phyloP scores from a whole-genome alignment of 2,888 invertebrate genomes.

The Apotomis turbidana region DNA sequence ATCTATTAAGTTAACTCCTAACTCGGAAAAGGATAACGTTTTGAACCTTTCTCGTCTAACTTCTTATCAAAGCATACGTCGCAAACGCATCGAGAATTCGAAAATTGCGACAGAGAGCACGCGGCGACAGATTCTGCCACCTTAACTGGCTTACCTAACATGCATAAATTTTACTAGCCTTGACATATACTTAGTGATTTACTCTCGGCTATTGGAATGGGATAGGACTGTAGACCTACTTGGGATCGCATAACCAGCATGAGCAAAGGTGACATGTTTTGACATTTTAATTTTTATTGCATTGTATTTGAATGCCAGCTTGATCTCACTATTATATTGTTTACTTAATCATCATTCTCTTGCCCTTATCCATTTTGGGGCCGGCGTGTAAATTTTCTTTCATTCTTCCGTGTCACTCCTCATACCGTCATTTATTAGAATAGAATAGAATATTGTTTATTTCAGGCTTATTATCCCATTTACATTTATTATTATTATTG shows the following conservation, averaged over 20 bases:
- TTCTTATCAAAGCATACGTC: background rate
- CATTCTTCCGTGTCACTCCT: no score
- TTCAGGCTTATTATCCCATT: no score
- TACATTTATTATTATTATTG: no score
- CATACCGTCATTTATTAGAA: no score
- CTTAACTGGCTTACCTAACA: slow-evolving; percentile 31
- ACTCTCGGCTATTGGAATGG: slow-evolving; percentile 15
- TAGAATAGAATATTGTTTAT: no score
- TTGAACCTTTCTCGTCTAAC: no score
- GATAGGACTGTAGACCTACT: background rate
- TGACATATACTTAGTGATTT: slow-evolving; percentile 35
- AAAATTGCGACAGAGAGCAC: slow-evolving; percentile 24
- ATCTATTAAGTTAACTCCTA: no score
- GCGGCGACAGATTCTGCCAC: slow-evolving; percentile 9
- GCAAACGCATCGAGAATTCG: slow-evolving; percentile 1
- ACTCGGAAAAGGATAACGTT: no score
- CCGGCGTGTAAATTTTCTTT: no score
- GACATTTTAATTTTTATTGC: slow-evolving; percentile 14
- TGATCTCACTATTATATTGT: slow-evolving; percentile 1
- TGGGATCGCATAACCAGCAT: background rate
- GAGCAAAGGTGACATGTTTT: slow-evolving; percentile 17
- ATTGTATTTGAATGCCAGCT: background rate
- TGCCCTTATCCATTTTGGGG: no score
- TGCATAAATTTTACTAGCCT: slow-evolving; percentile 34
- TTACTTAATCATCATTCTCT: background rate